Base-by-base conservation (phyloP, 2,888 invertebrate species). In the Drosophila anomalipes region DNA sequence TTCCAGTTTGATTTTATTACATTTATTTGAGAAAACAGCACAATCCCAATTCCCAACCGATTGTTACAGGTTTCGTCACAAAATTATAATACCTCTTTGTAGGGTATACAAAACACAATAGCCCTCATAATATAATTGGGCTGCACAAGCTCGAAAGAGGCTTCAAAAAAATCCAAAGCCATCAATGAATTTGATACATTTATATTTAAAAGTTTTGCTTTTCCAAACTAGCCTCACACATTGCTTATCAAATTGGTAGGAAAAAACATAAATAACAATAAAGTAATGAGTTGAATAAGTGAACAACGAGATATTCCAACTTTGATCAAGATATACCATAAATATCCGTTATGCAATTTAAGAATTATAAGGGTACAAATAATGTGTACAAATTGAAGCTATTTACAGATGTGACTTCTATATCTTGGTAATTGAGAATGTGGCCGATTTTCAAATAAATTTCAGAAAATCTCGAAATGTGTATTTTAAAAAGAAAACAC, bases 121-220 rank as follows among this genome's bases (percentile, higher is more conserved):
- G n/a, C 58, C 47, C 60, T 22, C 57, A 62, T 72, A 70, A 58
- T 76, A 72, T 76, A 72, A 76, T 76, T 76, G 78, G 72, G 59
- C 77, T 54, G 57, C 10, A 37, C 35, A 41, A 58, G 58, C 62
- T 52, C 26, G 41, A 30, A 52, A 41, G 28, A 16, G 26, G 44
- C 22, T 35, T 54, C 35, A 44, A 77, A 68, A 64, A 74, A 68
- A 74, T 53, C 47, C 63, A 68, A 81, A 61, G 78, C 72, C 74
- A 82, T 82, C 83, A 82, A 58, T 66, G 83, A 61, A 79, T 64
- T 64, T 58, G 80, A 82, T 66, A 74, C 83, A 82, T 69, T 61
- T 52, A 53, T 47, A 74, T 79, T 60, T 61, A 32, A 14, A n/a
- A 53, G 54, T 35, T 62, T 44, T 62, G 69, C 33, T 64, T 61